A percentile compares a stretch with the other conserved stretches of the same genome.
These are phyloP conservation scores for Phania funesta DNA, from an alignment of 2,888 invertebrate species.

Conservation along the genomic window DNA sequence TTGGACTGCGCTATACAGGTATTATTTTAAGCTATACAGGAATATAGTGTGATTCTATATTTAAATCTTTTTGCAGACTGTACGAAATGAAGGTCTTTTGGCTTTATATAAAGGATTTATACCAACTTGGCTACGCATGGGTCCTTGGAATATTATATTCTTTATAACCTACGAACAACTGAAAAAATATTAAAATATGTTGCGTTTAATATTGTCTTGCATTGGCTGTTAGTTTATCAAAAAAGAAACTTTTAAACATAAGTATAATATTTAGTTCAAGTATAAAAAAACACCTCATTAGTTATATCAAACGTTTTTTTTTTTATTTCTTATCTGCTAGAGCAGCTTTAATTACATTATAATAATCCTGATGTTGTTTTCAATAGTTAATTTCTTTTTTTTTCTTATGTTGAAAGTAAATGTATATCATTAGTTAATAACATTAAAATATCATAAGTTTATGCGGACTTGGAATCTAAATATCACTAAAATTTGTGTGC, in stretches of 20 bases:
- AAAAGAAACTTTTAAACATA: constrained; percentile 29
- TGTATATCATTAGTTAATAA: no score
- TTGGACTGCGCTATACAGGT: constrained; percentile 91
- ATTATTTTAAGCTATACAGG: constrained; percentile 68
- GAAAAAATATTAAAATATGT: constrained; percentile 77
- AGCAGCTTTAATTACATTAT: background rate
- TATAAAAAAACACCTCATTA: constrained; percentile 55
- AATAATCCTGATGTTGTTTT: no score
- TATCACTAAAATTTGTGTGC: background rate
- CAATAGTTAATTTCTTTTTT: no score
- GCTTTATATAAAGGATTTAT: constrained; percentile 97
- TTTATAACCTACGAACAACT: constrained; percentile 96
- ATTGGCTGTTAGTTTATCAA: constrained; percentile 52
- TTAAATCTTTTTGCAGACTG: constrained; percentile 84
- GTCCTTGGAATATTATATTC: constrained; percentile 98
- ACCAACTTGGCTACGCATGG: constrained; percentile 97
- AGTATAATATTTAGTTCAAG: constrained; percentile 56
- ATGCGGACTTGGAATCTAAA: no score
- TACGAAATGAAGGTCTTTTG: constrained; percentile 90
- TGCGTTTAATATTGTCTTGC: background rate
- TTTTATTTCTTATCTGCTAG: background rate
- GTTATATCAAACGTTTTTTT: constrained; percentile 19
- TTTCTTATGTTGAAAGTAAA: no score
- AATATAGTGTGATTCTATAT: background rate
- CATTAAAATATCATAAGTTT: no score